Base-by-base conservation (phyloP, 2,797 vertebrate species). In the Hydrocynus forskahlii region DNA sequence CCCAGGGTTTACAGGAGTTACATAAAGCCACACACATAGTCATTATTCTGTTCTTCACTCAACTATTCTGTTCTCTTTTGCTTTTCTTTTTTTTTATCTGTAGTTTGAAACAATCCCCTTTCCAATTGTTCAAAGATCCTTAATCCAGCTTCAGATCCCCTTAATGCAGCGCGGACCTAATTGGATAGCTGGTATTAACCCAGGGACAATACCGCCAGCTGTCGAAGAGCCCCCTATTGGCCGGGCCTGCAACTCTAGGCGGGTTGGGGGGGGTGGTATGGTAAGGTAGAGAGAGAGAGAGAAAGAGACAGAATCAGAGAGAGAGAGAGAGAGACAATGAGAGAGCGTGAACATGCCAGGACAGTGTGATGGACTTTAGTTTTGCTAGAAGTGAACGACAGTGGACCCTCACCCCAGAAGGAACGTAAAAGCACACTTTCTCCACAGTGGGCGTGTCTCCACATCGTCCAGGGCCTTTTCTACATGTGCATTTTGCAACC, bases 101-200 rank as follows among this genome's bases (percentile, higher is more conserved):
- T 72, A 81, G 85, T 81, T 81, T 84, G 75, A 83, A 89, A 89
- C 90, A 93, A 92, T 92, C 90, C 75, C 60, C 86, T 81, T 90
- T 95, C 95, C 95, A 97, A 96, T 97, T 97, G 96, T 96, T 94
- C 93, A 95, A 94, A 95, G 94, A 94, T 90, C 92, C 93, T 91
- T 98, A 98, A 99, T 98, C 97, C 96, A 93, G 94, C 95, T 95
- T 92, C 89, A 90, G 93, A 95, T 93, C 94, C 91, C 89, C 92
- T 90, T 91, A 90, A 89, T 90, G 91, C 90, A 89, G 88, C 77
- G 40, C 76, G 6, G 87, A 71, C 77, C 89, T 95, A 94, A 95
- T 95, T 94, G 93, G 94, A 95, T 95, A 88, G 54, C 88, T 86
- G 89, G 93, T 90, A 94, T 95, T 95, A 95, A 94, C 92, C 89